Conservation (phyloP, 2,113 vertebrate genomes). For the Rallus limicola region DNA sequence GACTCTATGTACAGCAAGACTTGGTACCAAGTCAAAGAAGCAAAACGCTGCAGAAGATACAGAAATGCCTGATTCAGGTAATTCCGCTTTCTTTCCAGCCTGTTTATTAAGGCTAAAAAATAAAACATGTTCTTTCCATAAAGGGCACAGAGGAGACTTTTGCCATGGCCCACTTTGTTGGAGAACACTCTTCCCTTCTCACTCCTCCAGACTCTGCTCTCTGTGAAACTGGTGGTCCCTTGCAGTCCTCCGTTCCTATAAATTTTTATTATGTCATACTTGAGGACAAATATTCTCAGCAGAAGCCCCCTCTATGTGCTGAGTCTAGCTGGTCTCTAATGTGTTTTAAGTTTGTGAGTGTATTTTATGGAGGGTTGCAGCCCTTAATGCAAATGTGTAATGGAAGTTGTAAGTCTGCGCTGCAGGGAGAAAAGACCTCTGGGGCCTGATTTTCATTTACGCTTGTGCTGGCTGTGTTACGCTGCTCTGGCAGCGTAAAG, state of each 20-base stretch:
- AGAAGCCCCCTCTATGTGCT: background rate
- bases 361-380: slow-evolving; percentile 54
- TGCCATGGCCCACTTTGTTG: background rate
- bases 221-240: background rate
- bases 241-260: background rate
- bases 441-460: slow-evolving; percentile 38
- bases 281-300: slow-evolving; percentile 30
- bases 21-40: background rate
- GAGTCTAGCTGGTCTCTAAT: slow-evolving; percentile 35
- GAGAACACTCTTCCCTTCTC: background rate
- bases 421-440: slow-evolving; percentile 54
- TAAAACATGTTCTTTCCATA: background rate
- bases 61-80: slow-evolving; percentile 11
- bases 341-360: slow-evolving; percentile 39
- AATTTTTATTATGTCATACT: slow-evolving; percentile 15
- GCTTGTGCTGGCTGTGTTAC: background rate
- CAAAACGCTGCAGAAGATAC: background rate
- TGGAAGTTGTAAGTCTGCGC: slow-evolving; percentile 33
- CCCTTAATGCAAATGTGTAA: slow-evolving; percentile 52
- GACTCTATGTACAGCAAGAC: background rate
- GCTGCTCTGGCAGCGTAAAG: slow-evolving; percentile 5
- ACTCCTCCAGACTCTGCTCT: background rate
- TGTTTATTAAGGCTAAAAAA: background rate
- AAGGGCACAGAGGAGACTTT: background rate
- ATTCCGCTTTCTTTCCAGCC: background rate